Conservation (phyloP, 2,113 vertebrate species). For the Cyprinodon variegatus region DNA sequence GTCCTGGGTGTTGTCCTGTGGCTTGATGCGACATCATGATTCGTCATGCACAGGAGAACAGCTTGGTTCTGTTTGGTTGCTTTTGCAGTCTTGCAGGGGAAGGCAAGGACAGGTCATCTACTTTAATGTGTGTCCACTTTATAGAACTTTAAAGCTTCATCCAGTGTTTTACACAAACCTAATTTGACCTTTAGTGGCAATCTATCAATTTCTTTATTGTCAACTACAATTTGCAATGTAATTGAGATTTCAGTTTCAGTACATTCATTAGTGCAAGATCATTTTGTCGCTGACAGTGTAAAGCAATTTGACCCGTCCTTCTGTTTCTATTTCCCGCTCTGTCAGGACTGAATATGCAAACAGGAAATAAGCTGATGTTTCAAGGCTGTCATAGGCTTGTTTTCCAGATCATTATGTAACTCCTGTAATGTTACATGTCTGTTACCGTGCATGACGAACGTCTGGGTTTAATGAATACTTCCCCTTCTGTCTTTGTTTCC, state of each 20-base stretch:
- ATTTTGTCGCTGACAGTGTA: background rate
- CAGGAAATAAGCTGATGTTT: background rate
- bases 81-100: no score
- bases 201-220: background rate
- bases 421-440: background rate
- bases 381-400: background rate
- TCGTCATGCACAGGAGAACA: no score
- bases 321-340: background rate
- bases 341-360: background rate
- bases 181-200: background rate
- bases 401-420: constrained; percentile 17
- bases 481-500: constrained; percentile 38
- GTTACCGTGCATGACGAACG: constrained; percentile 23
- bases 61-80: no score
- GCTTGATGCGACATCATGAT: background rate
- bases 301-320: background rate
- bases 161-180: no score
- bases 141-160: no score
- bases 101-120: no score
- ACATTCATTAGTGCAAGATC: background rate
- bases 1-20: background rate
- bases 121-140: no score
- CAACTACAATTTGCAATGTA: no score
- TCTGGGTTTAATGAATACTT: constrained; percentile 47
- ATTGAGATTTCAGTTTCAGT: background rate